Base-by-base conservation (phyloP, 1,140 invertebrate genomes). In the Halesus radiatus region DNA sequence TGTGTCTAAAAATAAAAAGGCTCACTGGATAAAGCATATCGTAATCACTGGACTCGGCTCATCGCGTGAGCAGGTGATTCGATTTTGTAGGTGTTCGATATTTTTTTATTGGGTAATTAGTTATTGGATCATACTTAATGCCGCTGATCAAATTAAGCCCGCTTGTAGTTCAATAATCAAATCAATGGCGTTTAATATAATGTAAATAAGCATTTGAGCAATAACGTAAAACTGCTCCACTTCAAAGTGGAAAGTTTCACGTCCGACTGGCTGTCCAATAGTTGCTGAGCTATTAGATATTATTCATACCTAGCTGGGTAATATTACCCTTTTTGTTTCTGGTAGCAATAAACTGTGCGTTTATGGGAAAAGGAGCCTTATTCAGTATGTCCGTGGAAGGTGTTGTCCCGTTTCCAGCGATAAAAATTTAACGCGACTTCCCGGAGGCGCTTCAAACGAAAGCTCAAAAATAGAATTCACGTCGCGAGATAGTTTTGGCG, bases 401-500 rank as follows among this genome's bases (percentile, higher is more conserved):
- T 56, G 8, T 18, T 20, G 54, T 45, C n/a, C 54, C 4, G 13
- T 56, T 6, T 56, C 54, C 54, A 56, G 5, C n/a, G 54, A 56
- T 18, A 18, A 56, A 56, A 56, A 56, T 20, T 56, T 45, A 45
- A 45, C 8, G 37, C 37, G 54, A 56, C 54, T 56, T 22, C 54
- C 54, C 22, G 10, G 54, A 56, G 54, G 7, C 22, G 22, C 54
- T 22, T 56, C 54, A 56, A 56, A 56, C 54, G n/a, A 56, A 56
- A 56, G 54, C 54, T 32, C 62, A n/a, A 66, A 66, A 66, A 66
- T 66, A 66, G 62, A 64, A 66, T 29, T 66, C 58, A 60, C 20
- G 29, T 66, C 62, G 62, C 62, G 62, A 66, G 62, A 66, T 66
- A 75, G 72, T 75, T 73, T 72, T 56, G 72, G 53, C 53, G 53